These are phyloP conservation scores for Momotus momota DNA, from an alignment of 2,797 vertebrate genomes.

Conservation along the genomic window DNA sequence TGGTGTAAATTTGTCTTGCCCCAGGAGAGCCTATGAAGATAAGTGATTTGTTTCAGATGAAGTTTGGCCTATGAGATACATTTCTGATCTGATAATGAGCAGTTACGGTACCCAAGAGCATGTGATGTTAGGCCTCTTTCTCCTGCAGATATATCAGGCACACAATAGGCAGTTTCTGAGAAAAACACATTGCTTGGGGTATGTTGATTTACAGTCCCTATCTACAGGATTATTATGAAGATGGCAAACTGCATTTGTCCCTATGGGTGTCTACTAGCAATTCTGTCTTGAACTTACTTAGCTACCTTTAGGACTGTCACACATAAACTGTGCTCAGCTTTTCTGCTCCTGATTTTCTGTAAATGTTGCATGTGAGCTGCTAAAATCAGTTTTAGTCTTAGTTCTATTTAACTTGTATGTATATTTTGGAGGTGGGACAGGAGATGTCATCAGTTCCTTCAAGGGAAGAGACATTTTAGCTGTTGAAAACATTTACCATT, in stretches of 20 bases:
- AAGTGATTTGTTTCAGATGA: neutral
- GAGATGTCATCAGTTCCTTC: neutral
- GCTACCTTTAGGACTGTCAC: neutral
- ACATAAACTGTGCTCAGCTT: neutral
- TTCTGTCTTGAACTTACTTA: neutral
- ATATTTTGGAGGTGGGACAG: neutral
- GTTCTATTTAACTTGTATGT: slow-evolving; percentile 17
- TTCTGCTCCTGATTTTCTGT: neutral
- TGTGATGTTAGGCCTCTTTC: neutral
- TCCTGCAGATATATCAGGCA: neutral
- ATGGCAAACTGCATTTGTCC: neutral
- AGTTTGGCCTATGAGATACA: neutral
- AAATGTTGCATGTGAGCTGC: neutral
- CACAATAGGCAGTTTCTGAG: neutral
- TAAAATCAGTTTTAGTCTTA: slow-evolving; percentile 15
- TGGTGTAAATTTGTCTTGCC: neutral
- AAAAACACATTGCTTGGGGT: neutral
- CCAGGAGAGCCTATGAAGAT: neutral
- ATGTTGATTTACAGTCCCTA: neutral
- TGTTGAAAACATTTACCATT: neutral
- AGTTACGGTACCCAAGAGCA: neutral
- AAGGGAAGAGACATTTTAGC: neutral
- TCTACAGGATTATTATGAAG: neutral
- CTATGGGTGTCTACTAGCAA: neutral
- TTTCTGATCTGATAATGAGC: slow-evolving; percentile 18